Conservation (phyloP, 2,113 vertebrate genomes). For the Anhinga rufa region DNA sequence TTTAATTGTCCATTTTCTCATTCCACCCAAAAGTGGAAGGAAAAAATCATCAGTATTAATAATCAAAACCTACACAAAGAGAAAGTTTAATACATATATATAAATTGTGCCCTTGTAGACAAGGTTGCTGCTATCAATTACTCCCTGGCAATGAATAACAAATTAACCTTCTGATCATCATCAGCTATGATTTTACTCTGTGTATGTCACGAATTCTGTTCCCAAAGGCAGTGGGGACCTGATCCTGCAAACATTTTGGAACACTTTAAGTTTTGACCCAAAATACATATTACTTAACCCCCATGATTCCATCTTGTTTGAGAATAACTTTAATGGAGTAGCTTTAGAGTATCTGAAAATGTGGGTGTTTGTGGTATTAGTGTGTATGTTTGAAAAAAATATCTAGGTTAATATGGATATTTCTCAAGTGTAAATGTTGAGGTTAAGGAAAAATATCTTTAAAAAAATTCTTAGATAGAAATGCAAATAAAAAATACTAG, state of each 20-base stretch:
- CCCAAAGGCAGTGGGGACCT: neutral
- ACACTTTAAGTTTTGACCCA: neutral
- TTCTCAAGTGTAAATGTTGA: neutral
- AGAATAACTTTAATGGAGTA: neutral
- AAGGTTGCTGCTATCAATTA: conserved; percentile 29
- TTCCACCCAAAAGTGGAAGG: conserved; percentile 1
- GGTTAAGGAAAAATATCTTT: neutral
- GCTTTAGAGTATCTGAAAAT: neutral
- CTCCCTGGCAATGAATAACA: neutral
- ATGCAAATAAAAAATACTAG: neutral
- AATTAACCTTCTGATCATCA: conserved; percentile 27
- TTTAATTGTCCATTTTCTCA: conserved; percentile 45
- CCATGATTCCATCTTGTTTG: neutral
- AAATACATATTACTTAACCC: neutral
- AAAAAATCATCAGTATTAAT: conserved; percentile 13
- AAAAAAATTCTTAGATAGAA: neutral
- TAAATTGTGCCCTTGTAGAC: conserved; percentile 32
- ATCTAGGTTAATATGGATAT: neutral
- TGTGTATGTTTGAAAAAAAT: neutral
- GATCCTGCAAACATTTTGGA: neutral
- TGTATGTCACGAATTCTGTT: neutral
- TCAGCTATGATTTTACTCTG: neutral
- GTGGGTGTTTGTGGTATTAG: neutral
- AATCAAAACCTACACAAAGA: conserved; percentile 37
- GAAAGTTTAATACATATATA: conserved; percentile 39